Percentiles rank a stretch among this genome's conserved stretches.
These are phyloP conservation scores for Syritta pipiens DNA, from an alignment of 2,888 invertebrate species.

Conservation along the genomic window DNA sequence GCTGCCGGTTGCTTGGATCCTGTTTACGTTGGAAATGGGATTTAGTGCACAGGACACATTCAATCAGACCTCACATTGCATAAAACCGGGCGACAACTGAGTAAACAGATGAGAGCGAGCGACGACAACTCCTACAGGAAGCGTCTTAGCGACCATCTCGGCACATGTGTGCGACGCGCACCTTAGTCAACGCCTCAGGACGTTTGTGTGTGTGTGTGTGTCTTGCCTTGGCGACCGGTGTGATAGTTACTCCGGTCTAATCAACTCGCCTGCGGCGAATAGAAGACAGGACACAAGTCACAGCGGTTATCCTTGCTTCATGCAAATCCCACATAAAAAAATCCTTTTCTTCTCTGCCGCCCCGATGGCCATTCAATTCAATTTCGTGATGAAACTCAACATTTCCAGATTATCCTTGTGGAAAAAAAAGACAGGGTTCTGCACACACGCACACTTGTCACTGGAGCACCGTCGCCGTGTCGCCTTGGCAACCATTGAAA, in stretches of 20 bases:
- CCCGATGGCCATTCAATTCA: slow-evolving; percentile 53
- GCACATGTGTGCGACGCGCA: slow-evolving; percentile 5
- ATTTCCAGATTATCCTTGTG: slow-evolving; percentile 50
- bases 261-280: slow-evolving; percentile 32
- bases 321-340: slow-evolving; percentile 29
- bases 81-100: slow-evolving; percentile 54
- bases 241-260: slow-evolving; percentile 45
- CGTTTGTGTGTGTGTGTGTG: too few species aligned
- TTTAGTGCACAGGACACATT: slow-evolving; percentile 7
- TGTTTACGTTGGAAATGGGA: slow-evolving; percentile 56
- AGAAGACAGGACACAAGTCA: slow-evolving; percentile 22
- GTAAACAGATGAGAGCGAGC: slow-evolving; percentile 35
- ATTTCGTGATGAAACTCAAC: slow-evolving; percentile 51
- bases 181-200: too few species aligned
- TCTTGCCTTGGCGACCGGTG: too few species aligned
- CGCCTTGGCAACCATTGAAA: slow-evolving; percentile 30
- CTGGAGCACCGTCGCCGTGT: slow-evolving; percentile 1
- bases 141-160: too few species aligned
- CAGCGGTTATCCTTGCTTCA: neutral
- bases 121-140: too few species aligned
- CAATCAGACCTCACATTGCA: slow-evolving; percentile 38
- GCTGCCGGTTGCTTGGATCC: slow-evolving; percentile 27
- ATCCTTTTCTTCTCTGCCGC: slow-evolving; percentile 39
- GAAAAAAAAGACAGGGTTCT: slow-evolving; percentile 1
- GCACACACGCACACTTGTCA: slow-evolving; percentile 19